Evolutionary conservation across 2,797 vertebrate genomes (phyloP), one percentile per base, ranked within the genome.

Genomic region (Nyctalus aviator): DNA sequence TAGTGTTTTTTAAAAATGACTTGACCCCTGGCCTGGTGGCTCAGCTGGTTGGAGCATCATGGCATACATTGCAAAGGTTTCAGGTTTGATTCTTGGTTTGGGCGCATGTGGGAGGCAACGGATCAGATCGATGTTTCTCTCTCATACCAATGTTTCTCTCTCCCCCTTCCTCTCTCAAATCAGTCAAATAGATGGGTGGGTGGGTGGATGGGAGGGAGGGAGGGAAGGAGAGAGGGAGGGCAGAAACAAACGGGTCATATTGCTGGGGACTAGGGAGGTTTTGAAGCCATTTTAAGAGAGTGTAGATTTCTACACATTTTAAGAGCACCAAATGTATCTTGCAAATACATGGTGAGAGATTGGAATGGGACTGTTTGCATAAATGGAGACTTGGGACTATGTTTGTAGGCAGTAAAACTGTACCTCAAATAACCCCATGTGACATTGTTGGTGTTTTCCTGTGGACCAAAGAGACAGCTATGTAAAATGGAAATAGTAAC

Each of bases 401-500:
- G 72, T 91, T 84, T 91, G 53, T 78, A 73, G 66, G 57, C 37
- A 41, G 17, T 79, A 72, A 78, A 93, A 79, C 66, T 59, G 27
- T 62, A 55, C 48, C 57, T 50, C 62, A 93, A 71, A 66, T 87
- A 91, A 91, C 41, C 57, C 66, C 1, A 59, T 79, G 41, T 88
- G 30, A 90, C 68, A 76, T 32, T 81, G 15, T 87, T 87, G 46
- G 71, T 66, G 27, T 88, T 91, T 94, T 93, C 71, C 27, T 93
- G n/a, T 75, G 57, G 41, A 57, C 32, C 81, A 85, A 25, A 41
- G 68, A 89, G n/a, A 57, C 64, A 68, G 41, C 55, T 77, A 20
- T 79, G 50, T 48, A 93, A 57, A 91, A 78, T 73, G 27, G 71
- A 83, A 93, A 78, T 78, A 69, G 71, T 79, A 84, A 84, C 48